Base-by-base conservation (phyloP, 2,113 vertebrate genomes). In the Leucopternis melanops region DNA sequence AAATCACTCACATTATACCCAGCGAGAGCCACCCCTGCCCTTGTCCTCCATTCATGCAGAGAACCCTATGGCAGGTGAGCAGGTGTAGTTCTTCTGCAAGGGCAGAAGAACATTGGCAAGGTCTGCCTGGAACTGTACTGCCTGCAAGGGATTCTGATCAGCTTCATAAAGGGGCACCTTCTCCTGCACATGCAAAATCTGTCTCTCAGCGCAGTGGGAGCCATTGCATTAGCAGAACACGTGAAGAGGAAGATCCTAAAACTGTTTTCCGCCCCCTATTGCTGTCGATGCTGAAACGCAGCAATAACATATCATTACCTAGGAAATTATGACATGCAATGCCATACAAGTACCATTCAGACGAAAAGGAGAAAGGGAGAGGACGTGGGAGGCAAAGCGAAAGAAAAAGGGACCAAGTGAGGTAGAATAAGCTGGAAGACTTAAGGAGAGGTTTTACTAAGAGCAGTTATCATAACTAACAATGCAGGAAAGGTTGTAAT, bases 281-380 rank as follows among this genome's bases (percentile, higher is more conserved):
- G 75, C 47, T 67, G 31, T 1, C 4, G 14, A 54, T 32, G 69
- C 13, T 52, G 55, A 54, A 66, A 58, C 27, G 27, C 70, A 34
- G 17, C 0, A 12, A 42, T 38, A 80, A 75, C 0, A 0, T 12
- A 8, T 6, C 44, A 10, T 34, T 44, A 38, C 8, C 8, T 10
- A 25, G 23, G 58, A 80, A 40, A 57, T 42, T 4, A 20, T 2
- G 34, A 23, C n/a, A 36, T 38, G 49, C 71, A 32, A 1, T 10
- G 25, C 8, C 66, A 54, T 25, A 13, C 7, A 31, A 42, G 14
- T 17, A 20, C 13, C 40, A 6, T 25, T 55, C n/a, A 59, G 52
- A 47, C 36, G 27, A 55, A 62, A 84, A 78, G 29, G 36, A 73
- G 50, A 81, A 83, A n/a, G 22, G 29, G 32, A 66, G 22, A 75